Evolutionary conservation across 2,113 vertebrate genomes (phyloP), one percentile per base, ranked within the genome.

Genomic region (Callipepla californica): DNA sequence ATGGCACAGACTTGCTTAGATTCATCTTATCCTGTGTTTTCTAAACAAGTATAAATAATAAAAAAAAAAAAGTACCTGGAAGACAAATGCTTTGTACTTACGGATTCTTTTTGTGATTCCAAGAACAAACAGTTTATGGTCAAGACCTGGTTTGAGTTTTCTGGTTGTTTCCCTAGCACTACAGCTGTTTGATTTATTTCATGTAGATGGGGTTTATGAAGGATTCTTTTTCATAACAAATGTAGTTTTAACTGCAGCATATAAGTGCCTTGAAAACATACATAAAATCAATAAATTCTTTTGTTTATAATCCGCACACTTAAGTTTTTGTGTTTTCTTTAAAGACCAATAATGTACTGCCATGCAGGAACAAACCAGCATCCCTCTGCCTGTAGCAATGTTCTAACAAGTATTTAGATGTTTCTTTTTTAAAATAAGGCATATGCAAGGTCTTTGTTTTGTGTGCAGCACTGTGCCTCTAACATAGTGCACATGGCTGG

Each of bases 231-330:
- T 86, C 75, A 84, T 92, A 72, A 2, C 17, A 89, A 87, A 53
- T 47, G 68, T 62, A 73, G 7, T 89, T 80, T 61, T 55, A 80
- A 76, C 19, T 74, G 38, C 20, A 67, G 19, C 23, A 34, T 72
- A 14, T 10, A 80, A 79, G n/a, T 95, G 75, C 92, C 80, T 90
- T 94, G 47, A 88, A 82, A 90, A 48, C 12, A 10, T 82, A 9
- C 1, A n/a, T 68, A 21, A 68, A 83, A 57, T 68, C 20, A 90
- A 87, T 87, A 95, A 90, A 89, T 17, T 48, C 3, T 67, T 59
- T 38, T 72, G 18, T 61, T 85, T 87, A 47, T 75, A 88, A 61
- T 78, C n/a, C 14, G 12, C 62, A 28, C 3, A 4, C 3, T 23
- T 55, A 30, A 1, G 13, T 17, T 70, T 82, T 40, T 68, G 57